These are phyloP conservation scores for Sphinx pinastri DNA, from an alignment of 2,888 invertebrate genomes.

Conservation along the genomic window DNA sequence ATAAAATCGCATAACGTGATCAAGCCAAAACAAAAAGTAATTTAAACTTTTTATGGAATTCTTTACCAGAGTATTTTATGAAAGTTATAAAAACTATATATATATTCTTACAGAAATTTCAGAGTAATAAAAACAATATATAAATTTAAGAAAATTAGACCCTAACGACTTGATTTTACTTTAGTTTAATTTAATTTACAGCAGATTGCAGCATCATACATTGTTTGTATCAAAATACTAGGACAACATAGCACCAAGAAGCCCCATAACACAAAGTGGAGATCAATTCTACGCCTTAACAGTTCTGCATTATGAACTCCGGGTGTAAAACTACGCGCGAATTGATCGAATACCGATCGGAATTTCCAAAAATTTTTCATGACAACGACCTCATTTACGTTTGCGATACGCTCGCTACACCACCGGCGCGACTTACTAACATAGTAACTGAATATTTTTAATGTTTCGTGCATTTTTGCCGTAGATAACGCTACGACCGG, in stretches of 20 bases:
- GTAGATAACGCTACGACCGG: slow-evolving; percentile 10
- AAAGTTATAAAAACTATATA: too few relatives aligned
- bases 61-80: too few relatives aligned
- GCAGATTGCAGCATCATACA: background rate
- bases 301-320: background rate
- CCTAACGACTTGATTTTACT: too few relatives aligned
- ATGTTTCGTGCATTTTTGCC: slow-evolving; percentile 6
- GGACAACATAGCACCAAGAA: background rate
- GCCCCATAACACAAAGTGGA: too few relatives aligned
- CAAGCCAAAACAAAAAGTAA: too few relatives aligned
- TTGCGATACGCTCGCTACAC: slow-evolving; percentile 27
- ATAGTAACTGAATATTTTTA: slow-evolving; percentile 25
- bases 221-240: background rate
- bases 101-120: too few relatives aligned
- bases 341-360: background rate
- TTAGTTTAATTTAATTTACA: too few relatives aligned
- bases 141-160: too few relatives aligned
- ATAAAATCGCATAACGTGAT: too few relatives aligned
- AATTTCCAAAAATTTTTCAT: slow-evolving; percentile 8
- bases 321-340: background rate
- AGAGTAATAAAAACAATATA: too few relatives aligned
- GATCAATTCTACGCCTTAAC: background rate
- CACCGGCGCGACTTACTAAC: slow-evolving; percentile 24
- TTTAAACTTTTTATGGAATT: too few relatives aligned
- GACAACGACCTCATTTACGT: slow-evolving; percentile 26